Percentiles rank a stretch among this genome's conserved stretches.
These are phyloP conservation scores for Diaperis boleti DNA, from an alignment of 2,888 invertebrate genomes.

Conservation along the genomic window DNA sequence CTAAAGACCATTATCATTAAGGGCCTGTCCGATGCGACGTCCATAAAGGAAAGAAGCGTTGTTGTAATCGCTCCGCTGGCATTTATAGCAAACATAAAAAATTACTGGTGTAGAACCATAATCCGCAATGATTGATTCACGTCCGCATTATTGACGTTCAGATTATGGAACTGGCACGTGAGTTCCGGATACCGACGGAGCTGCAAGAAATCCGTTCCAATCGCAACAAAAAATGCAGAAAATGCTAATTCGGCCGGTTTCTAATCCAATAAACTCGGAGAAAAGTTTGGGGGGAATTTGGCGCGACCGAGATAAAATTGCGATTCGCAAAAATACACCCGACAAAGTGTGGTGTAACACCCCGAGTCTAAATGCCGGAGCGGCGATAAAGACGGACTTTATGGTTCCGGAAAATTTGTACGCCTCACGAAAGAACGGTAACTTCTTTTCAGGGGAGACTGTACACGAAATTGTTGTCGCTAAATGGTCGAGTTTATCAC, in stretches of 20 bases:
- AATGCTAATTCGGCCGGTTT: neutral
- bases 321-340: no score
- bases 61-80: no score
- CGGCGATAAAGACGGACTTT: no score
- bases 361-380: no score
- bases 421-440: slow-evolving; percentile 3
- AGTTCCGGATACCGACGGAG: neutral
- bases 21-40: no score
- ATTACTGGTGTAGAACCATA: neutral
- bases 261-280: neutral
- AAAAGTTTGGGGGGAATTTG: no score
- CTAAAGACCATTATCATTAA: no score
- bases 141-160: neutral
- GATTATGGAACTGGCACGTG: neutral
- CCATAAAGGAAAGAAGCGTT: no score
- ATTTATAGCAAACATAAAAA: neutral
- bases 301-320: no score
- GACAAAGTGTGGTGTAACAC: no score
- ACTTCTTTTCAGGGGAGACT: neutral
- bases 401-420: neutral
- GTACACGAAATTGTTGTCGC: neutral
- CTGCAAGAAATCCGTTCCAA: neutral
- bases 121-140: neutral
- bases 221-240: neutral
- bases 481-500: neutral